phyloP scores from a whole-genome alignment of 2,113 vertebrate genomes.

The Craseonycteris thonglongyai region DNA sequence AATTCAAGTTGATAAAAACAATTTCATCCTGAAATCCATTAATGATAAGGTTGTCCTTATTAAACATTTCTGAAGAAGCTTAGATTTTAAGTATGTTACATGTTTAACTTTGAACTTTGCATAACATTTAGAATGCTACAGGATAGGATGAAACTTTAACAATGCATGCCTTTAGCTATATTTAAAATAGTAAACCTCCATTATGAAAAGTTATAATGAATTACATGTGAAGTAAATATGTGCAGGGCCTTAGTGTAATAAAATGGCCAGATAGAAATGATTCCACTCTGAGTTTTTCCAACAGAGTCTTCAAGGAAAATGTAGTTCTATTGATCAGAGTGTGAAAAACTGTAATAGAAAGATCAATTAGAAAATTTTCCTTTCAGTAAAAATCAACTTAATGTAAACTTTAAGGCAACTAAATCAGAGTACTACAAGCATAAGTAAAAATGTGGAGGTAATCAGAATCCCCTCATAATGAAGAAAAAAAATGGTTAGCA shows the following conservation, averaged over 20 bases:
- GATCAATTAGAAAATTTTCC: background rate
- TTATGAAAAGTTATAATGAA: background rate
- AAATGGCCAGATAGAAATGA: background rate
- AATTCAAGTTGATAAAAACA: background rate
- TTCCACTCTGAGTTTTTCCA: background rate
- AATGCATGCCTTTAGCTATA: background rate
- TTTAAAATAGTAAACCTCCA: background rate
- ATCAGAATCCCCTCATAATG: background rate
- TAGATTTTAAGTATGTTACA: background rate
- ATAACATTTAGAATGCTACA: background rate
- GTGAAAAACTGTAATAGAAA: background rate
- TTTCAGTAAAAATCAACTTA: background rate
- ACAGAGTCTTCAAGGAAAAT: background rate
- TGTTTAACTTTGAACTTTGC: background rate
- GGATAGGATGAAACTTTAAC: background rate
- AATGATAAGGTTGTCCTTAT: background rate
- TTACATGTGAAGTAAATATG: background rate
- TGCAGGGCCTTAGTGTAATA: background rate
- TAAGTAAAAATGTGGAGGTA: background rate
- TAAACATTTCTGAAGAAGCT: background rate
- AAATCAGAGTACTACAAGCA: background rate
- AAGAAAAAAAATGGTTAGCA: background rate
- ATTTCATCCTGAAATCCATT: background rate
- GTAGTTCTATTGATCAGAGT: background rate
- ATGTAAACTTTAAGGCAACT: background rate